phyloP scores from a whole-genome alignment of 2,888 invertebrate genomes.

The Hyles lineata region DNA sequence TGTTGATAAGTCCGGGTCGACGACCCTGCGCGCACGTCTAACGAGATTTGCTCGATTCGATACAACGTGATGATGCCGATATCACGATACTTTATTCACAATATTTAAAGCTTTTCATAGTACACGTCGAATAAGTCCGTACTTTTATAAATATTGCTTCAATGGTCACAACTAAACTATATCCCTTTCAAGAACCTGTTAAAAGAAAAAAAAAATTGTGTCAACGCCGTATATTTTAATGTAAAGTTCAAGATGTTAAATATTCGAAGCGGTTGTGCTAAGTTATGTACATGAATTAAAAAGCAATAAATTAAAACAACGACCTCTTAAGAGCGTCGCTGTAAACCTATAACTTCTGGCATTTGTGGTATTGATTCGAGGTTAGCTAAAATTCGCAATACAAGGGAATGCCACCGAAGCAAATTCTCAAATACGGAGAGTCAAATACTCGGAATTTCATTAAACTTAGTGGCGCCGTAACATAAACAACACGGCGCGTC shows the following conservation, averaged over 20 bases:
- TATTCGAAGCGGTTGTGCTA: constrained; percentile 1
- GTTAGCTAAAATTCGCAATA: constrained; percentile 36
- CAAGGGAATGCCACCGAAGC: constrained; percentile 41
- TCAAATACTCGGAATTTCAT: constrained; percentile 57
- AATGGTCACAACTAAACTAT: not conserved
- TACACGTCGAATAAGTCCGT: too few species aligned
- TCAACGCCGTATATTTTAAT: not conserved
- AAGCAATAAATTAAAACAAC: constrained; percentile 1
- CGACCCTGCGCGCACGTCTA: constrained; percentile 76
- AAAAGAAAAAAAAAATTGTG: constrained; percentile 3
- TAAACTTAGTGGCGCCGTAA: constrained; percentile 52
- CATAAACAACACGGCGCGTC: constrained; percentile 49
- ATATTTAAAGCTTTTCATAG: not conserved
- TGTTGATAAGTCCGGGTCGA: constrained; percentile 78
- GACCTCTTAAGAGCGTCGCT: not conserved
- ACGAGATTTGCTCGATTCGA: constrained; percentile 61
- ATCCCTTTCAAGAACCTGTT: not conserved
- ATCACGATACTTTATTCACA: constrained; percentile 27
- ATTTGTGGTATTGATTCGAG: constrained; percentile 35
- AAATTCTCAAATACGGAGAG: constrained; percentile 46
- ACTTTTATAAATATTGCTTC: too few species aligned
- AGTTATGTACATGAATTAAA: constrained; percentile 26
- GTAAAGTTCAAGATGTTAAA: constrained; percentile 3
- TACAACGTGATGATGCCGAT: constrained; percentile 38
- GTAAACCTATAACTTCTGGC: constrained; percentile 26